A percentile compares a stretch with the other conserved stretches of the same genome.
Evolutionary conservation across 2,888 invertebrate species (phyloP).

Genomic region (Conomelus anceps): DNA sequence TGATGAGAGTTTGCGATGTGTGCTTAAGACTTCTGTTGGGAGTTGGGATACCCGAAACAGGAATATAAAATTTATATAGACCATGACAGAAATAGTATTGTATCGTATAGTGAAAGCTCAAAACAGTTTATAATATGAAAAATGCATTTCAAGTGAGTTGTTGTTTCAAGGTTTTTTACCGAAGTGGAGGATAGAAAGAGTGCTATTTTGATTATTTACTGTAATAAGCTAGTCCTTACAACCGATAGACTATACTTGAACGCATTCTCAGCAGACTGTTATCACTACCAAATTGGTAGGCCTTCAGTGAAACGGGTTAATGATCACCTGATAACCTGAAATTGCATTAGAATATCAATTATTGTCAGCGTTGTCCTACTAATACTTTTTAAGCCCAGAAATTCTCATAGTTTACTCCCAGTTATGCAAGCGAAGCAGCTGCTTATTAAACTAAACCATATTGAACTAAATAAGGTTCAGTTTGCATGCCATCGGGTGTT

Average conservation of each 20-base stretch:
- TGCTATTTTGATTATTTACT: not conserved
- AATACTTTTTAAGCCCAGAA: constrained; percentile 45
- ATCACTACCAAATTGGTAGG: not conserved
- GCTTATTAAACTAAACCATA: no score
- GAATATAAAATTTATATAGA: no score
- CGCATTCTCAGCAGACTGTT: not conserved
- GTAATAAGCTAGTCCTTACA: not conserved
- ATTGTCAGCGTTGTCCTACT: constrained; percentile 39
- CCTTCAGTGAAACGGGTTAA: not conserved
- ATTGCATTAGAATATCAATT: not conserved
- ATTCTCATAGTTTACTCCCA: not conserved
- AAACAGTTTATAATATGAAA: not conserved
- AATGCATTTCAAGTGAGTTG: not conserved
- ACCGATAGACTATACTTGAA: no score
- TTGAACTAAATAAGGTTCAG: no score
- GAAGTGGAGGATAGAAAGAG: not conserved
- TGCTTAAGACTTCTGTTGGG: no score
- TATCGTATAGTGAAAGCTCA: not conserved
- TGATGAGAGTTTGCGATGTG: no score
- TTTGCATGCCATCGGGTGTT: no score
- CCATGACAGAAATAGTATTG: not conserved
- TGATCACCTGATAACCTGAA: not conserved
- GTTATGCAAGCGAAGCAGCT: not conserved
- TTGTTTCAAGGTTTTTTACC: not conserved
- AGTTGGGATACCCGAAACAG: no score